Percentiles rank a stretch among this genome's conserved stretches.
phyloP scores from a whole-genome alignment of 1,140 invertebrate genomes.

The Doryteuthis pealeii region DNA sequence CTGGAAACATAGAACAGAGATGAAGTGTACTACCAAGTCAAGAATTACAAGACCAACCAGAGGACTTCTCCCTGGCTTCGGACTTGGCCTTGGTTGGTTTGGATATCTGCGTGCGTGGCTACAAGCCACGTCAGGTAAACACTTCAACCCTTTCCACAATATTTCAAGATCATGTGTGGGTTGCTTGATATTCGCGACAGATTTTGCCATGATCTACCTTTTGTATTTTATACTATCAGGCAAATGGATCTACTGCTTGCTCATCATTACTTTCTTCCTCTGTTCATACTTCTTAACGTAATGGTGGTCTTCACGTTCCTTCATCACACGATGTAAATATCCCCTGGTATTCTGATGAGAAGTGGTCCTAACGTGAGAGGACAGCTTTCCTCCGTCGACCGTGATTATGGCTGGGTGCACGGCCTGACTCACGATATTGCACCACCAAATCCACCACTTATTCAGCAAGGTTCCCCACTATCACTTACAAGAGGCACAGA shows the following conservation, averaged over 20 bases:
- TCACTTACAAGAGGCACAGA: conserved; percentile 58
- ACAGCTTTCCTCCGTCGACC: conserved; percentile 60
- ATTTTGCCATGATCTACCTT: conserved; percentile 39
- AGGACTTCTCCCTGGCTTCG: conserved; percentile 37
- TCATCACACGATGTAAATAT: conserved; percentile 59
- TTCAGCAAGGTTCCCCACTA: conserved; percentile 62
- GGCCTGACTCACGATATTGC: conserved; percentile 59
- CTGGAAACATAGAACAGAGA: conserved; percentile 52
- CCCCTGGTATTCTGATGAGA: conserved; percentile 58
- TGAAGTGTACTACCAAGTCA: conserved; percentile 51
- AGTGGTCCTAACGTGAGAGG: conserved; percentile 60
- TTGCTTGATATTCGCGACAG: conserved; percentile 36
- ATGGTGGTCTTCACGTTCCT: conserved; percentile 60
- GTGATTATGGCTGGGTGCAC: conserved; percentile 59
- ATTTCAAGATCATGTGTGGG: conserved; percentile 34
- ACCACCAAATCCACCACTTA: conserved; percentile 62
- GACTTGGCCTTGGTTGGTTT: conserved; percentile 50
- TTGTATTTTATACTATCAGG: conserved; percentile 35
- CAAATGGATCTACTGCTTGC: conserved; percentile 35
- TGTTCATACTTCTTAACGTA: conserved; percentile 52
- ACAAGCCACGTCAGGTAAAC: conserved; percentile 42
- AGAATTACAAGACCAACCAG: conserved; percentile 19
- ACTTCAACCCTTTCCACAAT: conserved; percentile 42
- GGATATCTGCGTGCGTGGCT: conserved; percentile 43
- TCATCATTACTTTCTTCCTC: conserved; percentile 57